Base-by-base conservation (phyloP, 2,113 vertebrate genomes). In the Anoura caudifer region DNA sequence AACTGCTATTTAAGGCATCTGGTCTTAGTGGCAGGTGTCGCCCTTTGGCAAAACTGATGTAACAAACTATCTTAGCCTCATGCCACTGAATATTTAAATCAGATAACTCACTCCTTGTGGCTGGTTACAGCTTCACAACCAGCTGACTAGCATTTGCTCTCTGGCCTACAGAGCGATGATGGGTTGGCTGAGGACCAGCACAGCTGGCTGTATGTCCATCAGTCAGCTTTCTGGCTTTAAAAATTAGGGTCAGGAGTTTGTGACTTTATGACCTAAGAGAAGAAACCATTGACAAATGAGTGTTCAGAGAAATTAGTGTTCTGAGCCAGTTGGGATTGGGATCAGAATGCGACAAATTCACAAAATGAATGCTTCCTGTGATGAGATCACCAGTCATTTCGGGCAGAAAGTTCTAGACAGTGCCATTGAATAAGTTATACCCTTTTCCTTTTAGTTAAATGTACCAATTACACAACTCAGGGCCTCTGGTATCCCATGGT, bases 391-490 rank as follows among this genome's bases (percentile, higher is more conserved):
- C 45, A 61, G 50, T 20, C 80, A 19, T 38, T 33, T 38, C 72
- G 16, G 43, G 56, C 28, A 70, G 14, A 69, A 80, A 63, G 70
- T 65, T 79, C 50, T 47, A 45, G 84, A 84, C 36, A 47, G 2
- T 31, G 36, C 5, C 33, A 47, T 0, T 79, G 41, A 61, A 67
- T 8, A 8, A 54, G 36, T 47, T 41, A 70, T 17, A 52, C 1
- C 4, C 28, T 85, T 80, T 85, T 69, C 56, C 84, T 95, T 69
- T 91, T 63, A 94, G 28, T 86, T 43, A 93, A 75, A 85, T 69
- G 76, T 22, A 85, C 16, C n/a, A 59, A 28, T 94, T 87, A 77
- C 1, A 33, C 22, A 97, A 56, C 8, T 82, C 41, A 12, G 19
- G 19, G 54, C 70, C 63, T 95, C 85, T 80, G 19, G n/a, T 85